Percentiles rank a stretch among this genome's conserved stretches.
Evolutionary conservation across 2,797 vertebrate genomes (phyloP).

Genomic region (Premnoplex brunnescens): DNA sequence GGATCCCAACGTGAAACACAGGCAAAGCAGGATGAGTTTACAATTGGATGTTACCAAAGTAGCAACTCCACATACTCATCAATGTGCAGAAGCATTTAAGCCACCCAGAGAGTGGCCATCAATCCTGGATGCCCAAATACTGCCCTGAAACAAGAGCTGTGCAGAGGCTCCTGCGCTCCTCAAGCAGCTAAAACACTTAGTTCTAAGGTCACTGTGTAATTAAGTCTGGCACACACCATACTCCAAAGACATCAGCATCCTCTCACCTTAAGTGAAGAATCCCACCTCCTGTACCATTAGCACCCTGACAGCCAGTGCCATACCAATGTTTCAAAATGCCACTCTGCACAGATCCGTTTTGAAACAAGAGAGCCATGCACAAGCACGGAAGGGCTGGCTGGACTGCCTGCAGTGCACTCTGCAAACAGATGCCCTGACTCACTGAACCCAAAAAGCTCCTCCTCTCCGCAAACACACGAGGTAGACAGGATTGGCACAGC

Average conservation of each 20-base stretch:
- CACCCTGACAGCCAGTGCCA: not conserved
- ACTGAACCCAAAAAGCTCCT: not conserved
- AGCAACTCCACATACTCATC: not conserved
- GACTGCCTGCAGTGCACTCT: not conserved
- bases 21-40: not conserved
- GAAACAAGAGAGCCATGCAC: not conserved
- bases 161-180: not conserved
- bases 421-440: not conserved
- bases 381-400: not conserved
- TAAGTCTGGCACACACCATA: not conserved
- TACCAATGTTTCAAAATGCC: not conserved
- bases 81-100: not conserved
- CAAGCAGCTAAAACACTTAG: not conserved
- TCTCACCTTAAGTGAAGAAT: not conserved
- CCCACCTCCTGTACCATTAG: not conserved
- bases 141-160: not conserved
- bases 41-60: not conserved
- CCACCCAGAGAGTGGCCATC: not conserved
- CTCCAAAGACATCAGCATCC: not conserved
- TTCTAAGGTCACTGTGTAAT: not conserved
- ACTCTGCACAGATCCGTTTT: not conserved
- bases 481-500: not conserved
- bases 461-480: not conserved
- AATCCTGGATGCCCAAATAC: not conserved
- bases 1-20: not conserved